Base-by-base conservation (phyloP, 2,888 invertebrate species). In the Drosophila prostipennis region DNA sequence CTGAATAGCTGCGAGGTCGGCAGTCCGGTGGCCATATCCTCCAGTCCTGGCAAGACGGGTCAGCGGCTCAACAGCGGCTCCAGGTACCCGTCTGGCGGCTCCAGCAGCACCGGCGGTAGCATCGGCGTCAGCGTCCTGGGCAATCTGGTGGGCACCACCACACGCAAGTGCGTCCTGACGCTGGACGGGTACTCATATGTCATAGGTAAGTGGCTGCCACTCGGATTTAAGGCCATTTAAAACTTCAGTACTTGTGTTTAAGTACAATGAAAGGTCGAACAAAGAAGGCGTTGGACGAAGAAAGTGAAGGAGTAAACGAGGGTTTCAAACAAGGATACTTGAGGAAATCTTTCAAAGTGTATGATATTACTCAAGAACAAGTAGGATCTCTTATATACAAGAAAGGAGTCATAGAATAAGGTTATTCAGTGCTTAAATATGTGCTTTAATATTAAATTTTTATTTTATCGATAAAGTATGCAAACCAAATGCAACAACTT, bases 181-280 rank as follows among this genome's bases (percentile, higher is more conserved):
- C 93, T 97, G 79, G 96, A 96, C 91, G 96, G 96, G 87, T 96
- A 96, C 93, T 96, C 96, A 76, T 97, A 97, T 92, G 96, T 96
- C 85, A 97, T 97, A 93, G 96, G 97, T 96, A 92, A 95, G 95
- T 93, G 51, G 19, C 32, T 8, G 46, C 26, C 14, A 10, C 7
- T 11, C n/a, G 39, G 52, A 2, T 3, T 51, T 19, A 3, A 2
- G 11, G 39, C 19, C 19, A 57, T 19, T 57, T 51, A 19, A 40
- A 19, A 29, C 57, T 32, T 19, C 53, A 14, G 19, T 2, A 13
- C 11, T 29, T 8, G 32, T 32, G 10, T 10, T 26, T 11, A 11
- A 16, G 11, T 29, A 40, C 48, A 16, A 48, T 16, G 8, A 19
- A 32, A 40, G 29, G 32, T 32, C 14, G 4, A 23, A 32, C 57